Conservation (phyloP, 2,113 vertebrate species). For the Capreolus pygargus region DNA sequence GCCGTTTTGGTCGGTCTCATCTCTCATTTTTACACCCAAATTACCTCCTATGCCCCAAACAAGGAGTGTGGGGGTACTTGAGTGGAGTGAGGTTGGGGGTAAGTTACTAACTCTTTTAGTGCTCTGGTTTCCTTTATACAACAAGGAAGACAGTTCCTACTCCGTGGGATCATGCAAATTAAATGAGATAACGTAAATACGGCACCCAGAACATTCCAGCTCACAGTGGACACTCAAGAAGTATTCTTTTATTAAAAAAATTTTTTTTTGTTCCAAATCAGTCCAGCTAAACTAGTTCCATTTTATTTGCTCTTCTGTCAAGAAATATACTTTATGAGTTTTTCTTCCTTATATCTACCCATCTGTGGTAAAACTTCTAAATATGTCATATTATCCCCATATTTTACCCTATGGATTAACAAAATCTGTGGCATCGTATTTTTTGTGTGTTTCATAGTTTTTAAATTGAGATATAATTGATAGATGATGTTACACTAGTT, state of each 20-base stretch:
- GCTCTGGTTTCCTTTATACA: background rate
- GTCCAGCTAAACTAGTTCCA: background rate
- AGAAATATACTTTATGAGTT: background rate
- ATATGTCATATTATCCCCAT: background rate
- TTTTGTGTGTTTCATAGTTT: background rate
- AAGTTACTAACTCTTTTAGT: background rate
- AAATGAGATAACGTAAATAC: background rate
- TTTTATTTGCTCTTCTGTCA: background rate
- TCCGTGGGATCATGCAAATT: accelerated
- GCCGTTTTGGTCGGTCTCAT: background rate
- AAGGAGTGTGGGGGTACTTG: background rate
- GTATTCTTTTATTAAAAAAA: background rate
- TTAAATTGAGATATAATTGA: background rate
- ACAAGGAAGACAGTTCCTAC: background rate
- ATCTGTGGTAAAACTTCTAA: background rate
- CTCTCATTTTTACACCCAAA: background rate
- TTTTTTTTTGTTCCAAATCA: background rate
- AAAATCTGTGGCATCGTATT: background rate
- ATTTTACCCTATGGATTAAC: background rate
- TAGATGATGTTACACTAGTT: background rate
- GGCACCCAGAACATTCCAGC: background rate
- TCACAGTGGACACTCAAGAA: background rate
- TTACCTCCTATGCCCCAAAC: background rate
- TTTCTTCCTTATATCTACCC: background rate
- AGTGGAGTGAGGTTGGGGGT: background rate